Percentiles rank a stretch among this genome's conserved stretches.
These are phyloP conservation scores for Arctopsyche grandis DNA, from an alignment of 1,140 invertebrate genomes.

Conservation along the genomic window DNA sequence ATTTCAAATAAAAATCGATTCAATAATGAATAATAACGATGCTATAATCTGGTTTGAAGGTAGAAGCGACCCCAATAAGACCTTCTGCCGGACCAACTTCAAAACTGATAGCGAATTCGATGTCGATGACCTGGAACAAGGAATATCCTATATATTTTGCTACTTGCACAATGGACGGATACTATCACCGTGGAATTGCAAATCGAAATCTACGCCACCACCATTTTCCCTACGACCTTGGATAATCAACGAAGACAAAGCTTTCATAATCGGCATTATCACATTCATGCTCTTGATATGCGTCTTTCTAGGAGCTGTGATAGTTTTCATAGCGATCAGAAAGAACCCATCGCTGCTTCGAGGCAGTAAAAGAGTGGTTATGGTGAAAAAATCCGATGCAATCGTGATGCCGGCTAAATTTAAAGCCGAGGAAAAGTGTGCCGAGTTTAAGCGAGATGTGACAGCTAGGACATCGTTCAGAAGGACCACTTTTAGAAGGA, in stretches of 20 bases:
- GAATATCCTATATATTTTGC: slow-evolving; percentile 58
- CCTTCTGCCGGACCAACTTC: no score
- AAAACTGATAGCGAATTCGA: no score
- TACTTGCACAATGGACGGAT: slow-evolving; percentile 52
- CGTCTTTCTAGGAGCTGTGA: slow-evolving; percentile 59
- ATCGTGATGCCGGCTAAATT: slow-evolving; percentile 65
- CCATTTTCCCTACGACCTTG: slow-evolving; percentile 27
- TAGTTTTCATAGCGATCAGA: slow-evolving; percentile 63
- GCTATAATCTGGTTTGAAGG: no score
- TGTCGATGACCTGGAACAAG: slow-evolving; percentile 47
- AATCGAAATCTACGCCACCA: slow-evolving; percentile 49
- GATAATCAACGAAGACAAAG: slow-evolving; percentile 40
- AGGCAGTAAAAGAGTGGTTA: slow-evolving; percentile 70
- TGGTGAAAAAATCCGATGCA: slow-evolving; percentile 68
- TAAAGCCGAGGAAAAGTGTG: not conserved
- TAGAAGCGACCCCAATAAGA: no score
- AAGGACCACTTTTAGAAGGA: slow-evolving; percentile 49
- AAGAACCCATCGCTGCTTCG: slow-evolving; percentile 67
- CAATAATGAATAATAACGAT: not conserved
- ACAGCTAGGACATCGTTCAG: slow-evolving; percentile 37
- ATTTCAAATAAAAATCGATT: not conserved
- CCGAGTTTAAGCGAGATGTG: no score
- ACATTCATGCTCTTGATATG: slow-evolving; percentile 57
- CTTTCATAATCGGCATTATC: not conserved
- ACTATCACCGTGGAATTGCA: slow-evolving; percentile 57